Conservation (phyloP, 2,797 vertebrate species). For the Chaetodon trifasciatus region DNA sequence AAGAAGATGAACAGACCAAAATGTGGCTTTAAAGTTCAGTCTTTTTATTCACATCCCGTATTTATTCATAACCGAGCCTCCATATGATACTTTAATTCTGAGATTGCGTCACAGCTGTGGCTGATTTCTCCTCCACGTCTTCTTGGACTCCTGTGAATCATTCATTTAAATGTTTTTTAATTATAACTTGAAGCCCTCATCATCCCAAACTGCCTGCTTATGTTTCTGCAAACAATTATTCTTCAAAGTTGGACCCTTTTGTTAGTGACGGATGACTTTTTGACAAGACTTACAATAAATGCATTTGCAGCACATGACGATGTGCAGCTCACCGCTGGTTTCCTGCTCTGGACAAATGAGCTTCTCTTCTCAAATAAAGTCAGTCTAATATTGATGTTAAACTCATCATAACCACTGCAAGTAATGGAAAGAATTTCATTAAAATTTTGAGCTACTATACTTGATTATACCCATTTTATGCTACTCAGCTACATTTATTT, state of each 20-base stretch:
- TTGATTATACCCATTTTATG: background rate
- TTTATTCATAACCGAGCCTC: background rate
- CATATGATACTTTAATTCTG: conserved; percentile 4
- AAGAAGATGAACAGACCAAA: background rate
- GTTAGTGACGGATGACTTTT: conserved; percentile 20
- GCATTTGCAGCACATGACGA: background rate
- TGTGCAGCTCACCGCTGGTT: background rate
- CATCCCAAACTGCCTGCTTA: conserved; percentile 38
- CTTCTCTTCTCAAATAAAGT: background rate
- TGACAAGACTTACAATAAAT: conserved; percentile 17
- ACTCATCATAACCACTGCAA: background rate
- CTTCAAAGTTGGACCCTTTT: conserved; percentile 39
- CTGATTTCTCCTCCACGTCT: conserved; percentile 11
- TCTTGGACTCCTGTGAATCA: conserved; percentile 50
- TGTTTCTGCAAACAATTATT: conserved; percentile 57
- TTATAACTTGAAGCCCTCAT: conserved; percentile 46
- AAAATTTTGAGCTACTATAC: background rate
- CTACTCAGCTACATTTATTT: background rate
- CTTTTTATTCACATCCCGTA: background rate
- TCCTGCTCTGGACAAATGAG: background rate
- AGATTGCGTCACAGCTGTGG: conserved; percentile 38
- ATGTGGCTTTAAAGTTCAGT: background rate
- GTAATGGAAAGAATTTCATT: background rate
- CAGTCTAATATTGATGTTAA: background rate
- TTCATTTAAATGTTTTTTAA: conserved; percentile 54